Evolutionary conservation across 2,113 vertebrate genomes (phyloP).

Genomic region (Tichodroma muraria): DNA sequence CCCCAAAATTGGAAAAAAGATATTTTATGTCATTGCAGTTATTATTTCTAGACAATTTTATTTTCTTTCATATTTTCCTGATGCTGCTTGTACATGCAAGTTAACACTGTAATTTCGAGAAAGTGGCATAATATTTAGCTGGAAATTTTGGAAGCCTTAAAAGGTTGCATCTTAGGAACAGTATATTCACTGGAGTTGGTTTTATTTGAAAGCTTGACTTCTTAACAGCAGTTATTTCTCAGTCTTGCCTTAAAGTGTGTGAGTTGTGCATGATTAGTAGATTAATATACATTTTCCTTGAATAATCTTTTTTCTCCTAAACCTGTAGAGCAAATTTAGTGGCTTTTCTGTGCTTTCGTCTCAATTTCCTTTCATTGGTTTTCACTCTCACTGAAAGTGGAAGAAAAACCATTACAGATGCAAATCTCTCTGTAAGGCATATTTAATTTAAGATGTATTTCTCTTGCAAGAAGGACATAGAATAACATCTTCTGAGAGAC

Average conservation of each 20-base stretch:
- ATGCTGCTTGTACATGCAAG: not conserved
- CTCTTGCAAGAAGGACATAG: conserved; percentile 27
- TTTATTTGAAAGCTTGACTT: not conserved
- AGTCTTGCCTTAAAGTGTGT: not conserved
- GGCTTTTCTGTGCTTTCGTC: not conserved
- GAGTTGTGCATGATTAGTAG: not conserved
- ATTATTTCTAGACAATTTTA: not conserved
- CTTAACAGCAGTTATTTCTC: not conserved
- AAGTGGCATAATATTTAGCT: not conserved
- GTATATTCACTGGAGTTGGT: not conserved
- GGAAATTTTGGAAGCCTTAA: not conserved
- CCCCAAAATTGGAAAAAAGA: not conserved
- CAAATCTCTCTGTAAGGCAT: conserved; percentile 17
- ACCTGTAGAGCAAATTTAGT: not conserved
- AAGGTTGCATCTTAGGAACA: not conserved
- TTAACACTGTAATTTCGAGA: not conserved
- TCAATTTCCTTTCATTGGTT: conserved; percentile 34
- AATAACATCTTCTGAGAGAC: conserved; percentile 45
- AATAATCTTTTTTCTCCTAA: not conserved
- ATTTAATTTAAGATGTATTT: conserved; percentile 37
- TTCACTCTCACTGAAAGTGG: conserved; percentile 35
- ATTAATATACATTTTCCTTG: not conserved
- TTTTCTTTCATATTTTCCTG: not conserved
- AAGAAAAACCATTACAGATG: conserved; percentile 49
- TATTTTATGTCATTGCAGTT: not conserved